Conservation (phyloP, 2,113 vertebrate genomes). For the Globicephala melas region DNA sequence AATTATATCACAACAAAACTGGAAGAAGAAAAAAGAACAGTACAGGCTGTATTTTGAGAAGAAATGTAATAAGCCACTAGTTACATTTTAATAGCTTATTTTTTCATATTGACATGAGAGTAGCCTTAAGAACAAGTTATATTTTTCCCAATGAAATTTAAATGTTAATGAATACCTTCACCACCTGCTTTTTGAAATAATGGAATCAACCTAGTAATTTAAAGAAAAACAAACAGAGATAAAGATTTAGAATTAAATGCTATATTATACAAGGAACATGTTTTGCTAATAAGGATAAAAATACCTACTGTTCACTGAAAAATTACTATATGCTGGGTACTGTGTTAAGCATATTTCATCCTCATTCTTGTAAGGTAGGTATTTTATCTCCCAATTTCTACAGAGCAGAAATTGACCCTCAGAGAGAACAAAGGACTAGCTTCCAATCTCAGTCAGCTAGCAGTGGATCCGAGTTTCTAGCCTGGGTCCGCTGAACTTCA, state of each 20-base stretch:
- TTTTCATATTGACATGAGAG: background rate
- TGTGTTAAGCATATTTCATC: background rate
- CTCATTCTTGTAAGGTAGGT: background rate
- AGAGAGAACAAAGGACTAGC: background rate
- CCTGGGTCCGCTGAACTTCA: background rate
- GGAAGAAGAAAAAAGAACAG: background rate
- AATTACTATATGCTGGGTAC: background rate
- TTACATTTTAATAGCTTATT: background rate
- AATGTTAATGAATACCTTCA: conserved; percentile 5
- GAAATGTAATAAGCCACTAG: background rate
- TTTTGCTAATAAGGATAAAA: background rate
- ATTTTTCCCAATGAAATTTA: conserved; percentile 1
- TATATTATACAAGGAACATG: background rate
- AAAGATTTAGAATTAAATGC: background rate
- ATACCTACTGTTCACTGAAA: background rate
- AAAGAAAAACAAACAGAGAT: conserved; percentile 30
- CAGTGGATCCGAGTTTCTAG: background rate
- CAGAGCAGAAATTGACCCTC: background rate
- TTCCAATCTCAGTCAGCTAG: background rate
- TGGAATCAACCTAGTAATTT: background rate
- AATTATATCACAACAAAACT: background rate
- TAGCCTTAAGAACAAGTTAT: background rate
- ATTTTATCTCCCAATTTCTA: background rate
- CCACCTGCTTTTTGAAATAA: background rate
- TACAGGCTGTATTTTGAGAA: background rate